These are phyloP conservation scores for Crocidura indochinensis DNA, from an alignment of 2,797 vertebrate species.

Conservation along the genomic window DNA sequence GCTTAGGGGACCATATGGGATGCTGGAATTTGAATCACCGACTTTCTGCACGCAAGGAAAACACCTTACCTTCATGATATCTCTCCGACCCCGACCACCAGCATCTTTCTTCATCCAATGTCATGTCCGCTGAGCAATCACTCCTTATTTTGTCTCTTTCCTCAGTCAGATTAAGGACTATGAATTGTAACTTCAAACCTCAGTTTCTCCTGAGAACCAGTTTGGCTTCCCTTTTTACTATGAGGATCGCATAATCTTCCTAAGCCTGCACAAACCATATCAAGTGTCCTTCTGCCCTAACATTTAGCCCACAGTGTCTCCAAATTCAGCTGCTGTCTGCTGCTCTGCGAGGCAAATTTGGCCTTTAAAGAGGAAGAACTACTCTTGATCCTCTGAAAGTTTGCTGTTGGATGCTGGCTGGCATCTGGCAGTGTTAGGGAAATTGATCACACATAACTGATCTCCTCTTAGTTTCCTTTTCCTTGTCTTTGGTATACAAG, in stretches of 20 bases:
- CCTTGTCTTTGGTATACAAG: background rate
- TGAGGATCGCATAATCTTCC: no score
- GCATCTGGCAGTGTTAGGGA: background rate
- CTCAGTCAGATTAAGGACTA: background rate
- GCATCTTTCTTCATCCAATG: background rate
- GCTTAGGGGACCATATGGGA: no score
- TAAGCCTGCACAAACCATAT: no score
- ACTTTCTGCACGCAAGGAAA: no score
- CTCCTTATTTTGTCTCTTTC: background rate
- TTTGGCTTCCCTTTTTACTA: background rate
- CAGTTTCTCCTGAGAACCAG: background rate
- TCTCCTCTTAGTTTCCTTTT: background rate
- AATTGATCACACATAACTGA: background rate
- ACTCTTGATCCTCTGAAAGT: background rate
- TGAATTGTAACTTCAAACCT: background rate
- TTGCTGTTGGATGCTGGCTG: background rate
- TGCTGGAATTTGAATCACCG: no score
- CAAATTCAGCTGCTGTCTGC: background rate
- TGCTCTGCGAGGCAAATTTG: accelerated
- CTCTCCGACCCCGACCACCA: no score
- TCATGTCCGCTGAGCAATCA: background rate
- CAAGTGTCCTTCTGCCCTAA: no score
- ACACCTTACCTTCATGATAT: no score
- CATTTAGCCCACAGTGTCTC: no score
- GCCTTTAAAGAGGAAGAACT: background rate